Evolutionary conservation across 2,888 invertebrate species (phyloP).

Genomic region (Eupithecia tripunctaria): DNA sequence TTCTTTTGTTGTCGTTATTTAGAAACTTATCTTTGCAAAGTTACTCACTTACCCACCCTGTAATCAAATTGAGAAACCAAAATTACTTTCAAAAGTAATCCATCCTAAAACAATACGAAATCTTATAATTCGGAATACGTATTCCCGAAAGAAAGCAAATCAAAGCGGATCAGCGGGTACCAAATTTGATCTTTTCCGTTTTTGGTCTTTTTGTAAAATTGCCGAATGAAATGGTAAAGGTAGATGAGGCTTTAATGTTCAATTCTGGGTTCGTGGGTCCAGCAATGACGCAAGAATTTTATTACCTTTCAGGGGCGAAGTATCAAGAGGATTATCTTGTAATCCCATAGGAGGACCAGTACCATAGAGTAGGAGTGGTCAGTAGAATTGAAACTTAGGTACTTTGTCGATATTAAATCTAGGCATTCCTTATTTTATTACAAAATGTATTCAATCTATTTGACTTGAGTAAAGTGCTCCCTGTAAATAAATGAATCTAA

Average conservation of each 20-base stretch:
- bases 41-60: background rate
- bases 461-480: too few relatives aligned
- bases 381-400: conserved; percentile 8
- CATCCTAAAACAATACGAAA: conserved; percentile 28
- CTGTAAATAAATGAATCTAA: too few relatives aligned
- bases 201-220: conserved; percentile 54
- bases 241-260: conserved; percentile 66
- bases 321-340: conserved; percentile 82
- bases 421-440: background rate
- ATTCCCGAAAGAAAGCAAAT: conserved; percentile 21
- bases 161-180: conserved; percentile 32
- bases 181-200: conserved; percentile 36
- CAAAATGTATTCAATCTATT: too few relatives aligned
- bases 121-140: conserved; percentile 25
- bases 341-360: conserved; percentile 71
- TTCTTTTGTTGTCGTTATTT: background rate
- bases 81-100: conserved; percentile 9
- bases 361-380: background rate
- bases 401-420: background rate
- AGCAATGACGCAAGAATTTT: conserved; percentile 72
- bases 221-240: conserved; percentile 56
- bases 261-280: conserved; percentile 58
- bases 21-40: background rate
- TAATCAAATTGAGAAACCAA: background rate
- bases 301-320: conserved; percentile 67